Percentiles rank a stretch among this genome's conserved stretches.
Conservation (phyloP, 2,888 invertebrate genomes). For the Lypha dubia region DNA sequence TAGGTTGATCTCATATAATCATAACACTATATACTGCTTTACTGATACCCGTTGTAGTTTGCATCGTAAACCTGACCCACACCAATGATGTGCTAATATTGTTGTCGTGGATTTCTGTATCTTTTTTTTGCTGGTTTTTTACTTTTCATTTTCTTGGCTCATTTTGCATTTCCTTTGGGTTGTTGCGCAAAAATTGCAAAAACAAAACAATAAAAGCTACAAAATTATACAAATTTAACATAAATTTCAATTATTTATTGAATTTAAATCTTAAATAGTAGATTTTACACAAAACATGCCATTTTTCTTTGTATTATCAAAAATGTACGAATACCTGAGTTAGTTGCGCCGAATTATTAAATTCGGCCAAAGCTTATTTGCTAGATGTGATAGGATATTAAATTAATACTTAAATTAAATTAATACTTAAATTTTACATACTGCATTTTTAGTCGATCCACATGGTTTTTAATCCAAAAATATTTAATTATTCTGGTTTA, state of each 20-base stretch:
- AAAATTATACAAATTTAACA: constrained; percentile 65
- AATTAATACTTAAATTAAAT: too few species aligned
- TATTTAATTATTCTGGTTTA: too few species aligned
- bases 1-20: constrained; percentile 72
- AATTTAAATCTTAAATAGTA: constrained; percentile 66
- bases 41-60: constrained; percentile 41
- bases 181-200: constrained; percentile 66
- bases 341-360: constrained; percentile 23
- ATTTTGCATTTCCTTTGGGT: constrained; percentile 64
- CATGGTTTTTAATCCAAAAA: too few species aligned
- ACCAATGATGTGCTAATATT: constrained; percentile 71
- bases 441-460: too few species aligned
- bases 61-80: constrained; percentile 68
- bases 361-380: constrained; percentile 1
- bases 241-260: constrained; percentile 72
- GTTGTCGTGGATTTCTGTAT: too few species aligned
- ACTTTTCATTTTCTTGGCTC: constrained; percentile 19
- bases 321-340: neutral
- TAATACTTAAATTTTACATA: too few species aligned
- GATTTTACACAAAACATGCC: constrained; percentile 44
- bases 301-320: constrained; percentile 49
- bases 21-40: constrained; percentile 65
- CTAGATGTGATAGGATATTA: too few species aligned
- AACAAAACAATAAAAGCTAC: constrained; percentile 48
- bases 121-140: constrained; percentile 51